These are phyloP conservation scores for Helarctos malayanus DNA, from an alignment of 2,797 vertebrate species.

Conservation along the genomic window DNA sequence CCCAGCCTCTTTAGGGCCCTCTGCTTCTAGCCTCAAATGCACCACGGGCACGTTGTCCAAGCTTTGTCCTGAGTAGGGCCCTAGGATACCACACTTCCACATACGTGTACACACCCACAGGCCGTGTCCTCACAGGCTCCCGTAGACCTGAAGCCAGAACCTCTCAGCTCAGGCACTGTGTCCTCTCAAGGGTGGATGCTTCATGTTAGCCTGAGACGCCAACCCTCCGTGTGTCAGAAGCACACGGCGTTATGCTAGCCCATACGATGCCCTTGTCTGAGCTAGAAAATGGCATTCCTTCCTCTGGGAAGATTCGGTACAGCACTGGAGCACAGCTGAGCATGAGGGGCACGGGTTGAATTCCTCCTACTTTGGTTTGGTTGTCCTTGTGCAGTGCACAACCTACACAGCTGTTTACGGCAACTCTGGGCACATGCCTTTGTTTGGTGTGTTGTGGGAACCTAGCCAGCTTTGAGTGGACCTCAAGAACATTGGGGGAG, in stretches of 20 bases:
- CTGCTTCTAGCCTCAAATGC: not conserved
- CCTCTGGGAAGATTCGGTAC: not conserved
- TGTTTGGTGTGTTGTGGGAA: not conserved
- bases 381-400: not conserved
- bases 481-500: not conserved
- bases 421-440: not conserved
- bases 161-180: not conserved
- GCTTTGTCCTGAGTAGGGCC: not conserved
- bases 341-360: fast-evolving
- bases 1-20: not conserved
- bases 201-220: not conserved
- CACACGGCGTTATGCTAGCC: not conserved
- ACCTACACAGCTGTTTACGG: not conserved
- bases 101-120: not conserved
- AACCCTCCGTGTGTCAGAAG: not conserved
- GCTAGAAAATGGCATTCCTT: not conserved
- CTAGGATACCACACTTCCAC: not conserved
- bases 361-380: not conserved
- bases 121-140: not conserved
- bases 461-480: not conserved
- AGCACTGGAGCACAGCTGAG: not conserved
- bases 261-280: fast-evolving
- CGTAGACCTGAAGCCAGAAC: not conserved
- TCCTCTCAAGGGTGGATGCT: not conserved
- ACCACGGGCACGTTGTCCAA: not conserved